Percentiles rank a stretch among this genome's conserved stretches.
These are phyloP conservation scores for Darevskia nairensis DNA, from an alignment of 2,797 vertebrate species.

Conservation along the genomic window DNA sequence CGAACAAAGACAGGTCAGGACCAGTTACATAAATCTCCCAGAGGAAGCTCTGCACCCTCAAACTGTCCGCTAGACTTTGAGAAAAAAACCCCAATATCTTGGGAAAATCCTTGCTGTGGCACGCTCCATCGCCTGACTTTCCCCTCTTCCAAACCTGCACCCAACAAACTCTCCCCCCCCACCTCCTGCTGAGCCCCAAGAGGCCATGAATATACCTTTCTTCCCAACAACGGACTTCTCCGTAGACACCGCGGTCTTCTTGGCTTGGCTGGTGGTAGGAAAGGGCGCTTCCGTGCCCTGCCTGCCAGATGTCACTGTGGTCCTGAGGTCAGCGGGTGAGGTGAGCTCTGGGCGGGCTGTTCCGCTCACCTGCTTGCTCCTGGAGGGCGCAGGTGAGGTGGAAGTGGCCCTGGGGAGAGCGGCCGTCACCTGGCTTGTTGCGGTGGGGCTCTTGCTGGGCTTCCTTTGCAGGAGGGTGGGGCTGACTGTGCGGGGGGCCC, in stretches of 20 bases:
- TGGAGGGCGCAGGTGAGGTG: not conserved
- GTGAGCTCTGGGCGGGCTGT: not conserved
- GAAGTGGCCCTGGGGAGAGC: fast-evolving
- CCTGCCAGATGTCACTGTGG: not conserved
- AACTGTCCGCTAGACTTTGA: too few relatives aligned
- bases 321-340: not conserved
- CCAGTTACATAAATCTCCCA: not conserved
- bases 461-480: not conserved
- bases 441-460: not conserved
- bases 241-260: not conserved
- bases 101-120: not conserved
- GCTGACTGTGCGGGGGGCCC: not conserved
- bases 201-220: slow-evolving; percentile 1
- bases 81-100: not conserved
- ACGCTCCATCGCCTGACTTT: not conserved
- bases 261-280: not conserved
- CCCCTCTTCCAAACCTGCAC: not conserved
- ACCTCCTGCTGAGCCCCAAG: not conserved
- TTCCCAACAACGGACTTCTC: not conserved
- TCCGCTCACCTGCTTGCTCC: not conserved
- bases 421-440: not conserved
- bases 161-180: not conserved
- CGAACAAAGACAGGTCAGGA: not conserved
- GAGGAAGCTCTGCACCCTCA: not conserved
- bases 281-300: not conserved